phyloP scores from a whole-genome alignment of 2,797 vertebrate genomes.

The Semaprochilodus insignis region DNA sequence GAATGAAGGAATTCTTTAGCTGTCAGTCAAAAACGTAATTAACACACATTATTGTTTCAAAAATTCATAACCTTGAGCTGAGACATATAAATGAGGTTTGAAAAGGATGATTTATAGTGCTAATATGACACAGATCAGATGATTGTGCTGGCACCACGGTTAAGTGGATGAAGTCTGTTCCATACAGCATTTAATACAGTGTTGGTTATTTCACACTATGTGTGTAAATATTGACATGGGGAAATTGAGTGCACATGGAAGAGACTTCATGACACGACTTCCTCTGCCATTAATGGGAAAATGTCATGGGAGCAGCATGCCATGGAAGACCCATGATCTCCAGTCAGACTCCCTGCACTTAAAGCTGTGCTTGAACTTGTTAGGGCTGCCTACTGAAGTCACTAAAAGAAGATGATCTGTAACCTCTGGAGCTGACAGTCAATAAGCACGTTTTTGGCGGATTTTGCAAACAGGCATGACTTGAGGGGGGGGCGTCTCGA shows the following conservation, averaged over 20 bases:
- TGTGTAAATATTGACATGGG: constrained; percentile 53
- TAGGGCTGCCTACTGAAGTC: constrained; percentile 17
- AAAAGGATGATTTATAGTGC: constrained; percentile 63
- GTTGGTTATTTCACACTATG: constrained; percentile 40
- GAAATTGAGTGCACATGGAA: constrained; percentile 55
- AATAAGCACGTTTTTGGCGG: constrained; percentile 42
- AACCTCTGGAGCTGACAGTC: constrained; percentile 42
- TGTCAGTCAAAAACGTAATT: constrained; percentile 66
- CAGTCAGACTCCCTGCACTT: neutral
- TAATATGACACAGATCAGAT: constrained; percentile 62
- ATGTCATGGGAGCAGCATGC: constrained; percentile 1
- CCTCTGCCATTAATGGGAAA: constrained; percentile 25
- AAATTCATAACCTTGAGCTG: constrained; percentile 63
- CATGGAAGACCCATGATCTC: neutral
- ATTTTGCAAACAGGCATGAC: constrained; percentile 59
- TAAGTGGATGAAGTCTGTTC: constrained; percentile 45
- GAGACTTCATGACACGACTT: constrained; percentile 40
- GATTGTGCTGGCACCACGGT: constrained; percentile 40
- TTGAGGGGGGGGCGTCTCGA: constrained; percentile 52
- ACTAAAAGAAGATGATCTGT: constrained; percentile 40
- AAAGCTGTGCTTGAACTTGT: neutral
- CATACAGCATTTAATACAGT: constrained; percentile 33
- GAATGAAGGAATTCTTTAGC: constrained; percentile 61
- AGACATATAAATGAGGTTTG: constrained; percentile 64
- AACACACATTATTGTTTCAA: constrained; percentile 62